Conservation (phyloP, 1,140 invertebrate species). For the Tigriopus japonicus region DNA sequence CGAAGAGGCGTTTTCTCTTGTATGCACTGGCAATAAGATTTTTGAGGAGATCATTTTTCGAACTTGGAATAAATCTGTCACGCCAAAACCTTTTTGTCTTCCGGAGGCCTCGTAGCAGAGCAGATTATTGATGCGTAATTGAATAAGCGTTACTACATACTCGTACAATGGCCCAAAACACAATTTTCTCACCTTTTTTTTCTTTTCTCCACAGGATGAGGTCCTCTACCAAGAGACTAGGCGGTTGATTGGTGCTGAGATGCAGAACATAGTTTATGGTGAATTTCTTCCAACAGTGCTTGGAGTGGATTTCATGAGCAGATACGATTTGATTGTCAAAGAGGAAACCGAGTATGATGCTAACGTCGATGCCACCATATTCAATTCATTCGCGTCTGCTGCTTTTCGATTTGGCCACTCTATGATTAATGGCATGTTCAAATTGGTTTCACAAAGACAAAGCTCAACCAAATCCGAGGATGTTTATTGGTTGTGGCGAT, state of each 20-base stretch:
- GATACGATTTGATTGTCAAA: constrained; percentile 26
- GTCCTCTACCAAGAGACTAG: constrained; percentile 19
- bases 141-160: no score
- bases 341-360: constrained; percentile 26
- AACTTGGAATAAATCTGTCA: no score
- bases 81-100: no score
- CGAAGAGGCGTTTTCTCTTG: no score
- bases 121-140: no score
- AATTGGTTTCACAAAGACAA: constrained; percentile 5
- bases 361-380: constrained; percentile 16
- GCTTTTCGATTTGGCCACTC: constrained; percentile 22
- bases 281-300: constrained; percentile 31
- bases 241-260: constrained; percentile 19
- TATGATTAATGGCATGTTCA: constrained; percentile 15
- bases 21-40: no score
- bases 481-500: constrained; percentile 7
- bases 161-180: no score
- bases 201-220: constrained; percentile 28
- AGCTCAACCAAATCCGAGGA: neutral
- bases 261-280: constrained; percentile 18
- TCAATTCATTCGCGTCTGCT: constrained; percentile 20
- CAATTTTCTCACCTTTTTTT: constrained; percentile 21
- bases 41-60: no score
- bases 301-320: constrained; percentile 29
- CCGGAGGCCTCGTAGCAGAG: no score